phyloP scores from a whole-genome alignment of 2,888 invertebrate species.

The Phymatocera aterrima region DNA sequence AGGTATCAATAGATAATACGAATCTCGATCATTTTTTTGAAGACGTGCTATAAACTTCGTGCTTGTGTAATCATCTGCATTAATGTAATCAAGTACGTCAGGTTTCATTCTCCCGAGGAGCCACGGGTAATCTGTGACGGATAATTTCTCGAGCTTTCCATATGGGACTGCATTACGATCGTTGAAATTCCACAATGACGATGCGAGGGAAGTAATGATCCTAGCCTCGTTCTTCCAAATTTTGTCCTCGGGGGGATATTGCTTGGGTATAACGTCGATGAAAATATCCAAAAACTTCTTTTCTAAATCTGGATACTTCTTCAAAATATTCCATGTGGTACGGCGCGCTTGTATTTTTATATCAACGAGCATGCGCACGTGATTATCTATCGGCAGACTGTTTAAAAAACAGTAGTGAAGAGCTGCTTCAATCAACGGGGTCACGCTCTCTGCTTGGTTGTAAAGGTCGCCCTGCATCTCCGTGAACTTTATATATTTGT shows the following conservation, averaged over 20 bases:
- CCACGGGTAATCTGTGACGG: slow-evolving; percentile 60
- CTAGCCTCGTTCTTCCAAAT: slow-evolving; percentile 37
- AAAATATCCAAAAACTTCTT: slow-evolving; percentile 58
- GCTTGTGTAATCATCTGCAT: background rate
- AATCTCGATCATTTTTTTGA: slow-evolving; percentile 50
- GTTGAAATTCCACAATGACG: slow-evolving; percentile 59
- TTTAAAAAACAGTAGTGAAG: slow-evolving; percentile 55
- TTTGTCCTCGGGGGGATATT: slow-evolving; percentile 42
- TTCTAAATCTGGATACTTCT: slow-evolving; percentile 57
- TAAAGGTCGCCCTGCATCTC: slow-evolving; percentile 49
- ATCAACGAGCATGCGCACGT: slow-evolving; percentile 50
- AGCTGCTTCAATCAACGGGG: slow-evolving; percentile 49
- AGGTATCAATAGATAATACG: slow-evolving; percentile 48
- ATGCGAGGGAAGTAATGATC: slow-evolving; percentile 40
- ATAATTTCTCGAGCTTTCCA: slow-evolving; percentile 45
- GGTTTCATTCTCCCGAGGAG: slow-evolving; percentile 50
- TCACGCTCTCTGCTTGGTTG: accelerated
- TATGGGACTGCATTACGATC: background rate
- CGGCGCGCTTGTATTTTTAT: background rate
- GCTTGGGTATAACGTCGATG: slow-evolving; percentile 47
- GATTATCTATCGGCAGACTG: slow-evolving; percentile 52
- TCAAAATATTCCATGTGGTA: slow-evolving; percentile 55
- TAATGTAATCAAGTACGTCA: slow-evolving; percentile 22
- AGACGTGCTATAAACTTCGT: background rate
- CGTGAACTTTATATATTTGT: slow-evolving; percentile 57